phyloP scores from a whole-genome alignment of 2,113 vertebrate genomes.

The Callipepla squamata region DNA sequence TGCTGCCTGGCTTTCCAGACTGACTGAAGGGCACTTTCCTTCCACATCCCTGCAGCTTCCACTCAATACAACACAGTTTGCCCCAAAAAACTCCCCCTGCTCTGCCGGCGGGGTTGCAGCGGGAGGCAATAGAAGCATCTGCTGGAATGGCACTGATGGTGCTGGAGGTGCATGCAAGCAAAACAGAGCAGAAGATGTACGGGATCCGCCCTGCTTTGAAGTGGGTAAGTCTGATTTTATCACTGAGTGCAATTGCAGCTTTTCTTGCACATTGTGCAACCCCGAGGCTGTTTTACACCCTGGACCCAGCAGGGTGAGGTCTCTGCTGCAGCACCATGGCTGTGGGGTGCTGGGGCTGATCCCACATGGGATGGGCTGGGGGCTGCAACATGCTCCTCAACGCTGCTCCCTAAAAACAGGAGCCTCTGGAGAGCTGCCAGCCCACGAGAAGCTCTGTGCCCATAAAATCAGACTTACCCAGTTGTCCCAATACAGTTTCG shows the following conservation, averaged over 20 bases:
- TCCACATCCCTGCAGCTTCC: not conserved
- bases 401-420: not conserved
- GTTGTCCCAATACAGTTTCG: constrained; percentile 90
- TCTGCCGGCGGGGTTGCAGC: not conserved
- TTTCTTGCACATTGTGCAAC: not conserved
- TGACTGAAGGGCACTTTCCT: not conserved
- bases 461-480: constrained; percentile 84
- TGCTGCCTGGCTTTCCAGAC: not conserved
- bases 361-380: not conserved
- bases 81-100: not conserved
- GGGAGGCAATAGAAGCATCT: not conserved
- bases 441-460: not conserved
- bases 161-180: fast-evolving
- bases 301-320: fast-evolving
- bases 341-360: not conserved
- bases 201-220: fast-evolving
- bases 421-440: not conserved
- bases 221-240: constrained; percentile 70
- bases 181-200: fast-evolving
- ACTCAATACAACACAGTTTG: not conserved
- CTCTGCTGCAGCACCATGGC: not conserved
- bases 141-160: fast-evolving
- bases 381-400: not conserved
- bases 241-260: not conserved
- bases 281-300: not conserved